Conservation (phyloP, 2,113 vertebrate species). For the Oryzias woworae region DNA sequence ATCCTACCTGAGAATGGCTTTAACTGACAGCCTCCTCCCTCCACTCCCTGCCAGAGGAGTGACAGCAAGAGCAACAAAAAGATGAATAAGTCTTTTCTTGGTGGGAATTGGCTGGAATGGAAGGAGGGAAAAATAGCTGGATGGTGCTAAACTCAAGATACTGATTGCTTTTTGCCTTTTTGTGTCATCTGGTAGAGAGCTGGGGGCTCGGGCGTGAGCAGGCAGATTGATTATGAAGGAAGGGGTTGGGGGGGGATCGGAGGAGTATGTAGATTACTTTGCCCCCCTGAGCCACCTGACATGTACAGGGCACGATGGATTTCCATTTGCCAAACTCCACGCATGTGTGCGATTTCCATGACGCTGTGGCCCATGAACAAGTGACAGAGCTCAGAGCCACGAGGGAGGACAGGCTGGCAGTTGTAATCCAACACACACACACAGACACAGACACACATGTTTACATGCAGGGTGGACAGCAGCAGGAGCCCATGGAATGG, state of each 20-base stretch:
- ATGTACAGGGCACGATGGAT: constrained; percentile 78
- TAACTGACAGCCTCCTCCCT: constrained; percentile 29
- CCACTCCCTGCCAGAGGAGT: neutral
- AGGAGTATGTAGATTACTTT: constrained; percentile 77
- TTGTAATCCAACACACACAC: constrained; percentile 81
- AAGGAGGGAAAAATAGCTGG: constrained; percentile 34
- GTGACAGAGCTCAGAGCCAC: constrained; percentile 35
- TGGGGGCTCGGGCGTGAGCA: constrained; percentile 49
- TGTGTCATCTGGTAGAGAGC: constrained; percentile 52
- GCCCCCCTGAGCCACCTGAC: constrained; percentile 70
- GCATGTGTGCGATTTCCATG: constrained; percentile 56
- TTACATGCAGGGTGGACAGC: constrained; percentile 46
- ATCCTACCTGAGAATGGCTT: constrained; percentile 3
- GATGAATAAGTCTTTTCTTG: constrained; percentile 27
- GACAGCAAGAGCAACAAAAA: constrained; percentile 17
- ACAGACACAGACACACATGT: constrained; percentile 78
- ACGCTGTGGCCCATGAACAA: constrained; percentile 53
- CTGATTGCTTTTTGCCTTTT: constrained; percentile 76
- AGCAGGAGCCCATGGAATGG: neutral
- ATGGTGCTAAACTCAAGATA: constrained; percentile 50
- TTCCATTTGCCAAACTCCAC: constrained; percentile 64
- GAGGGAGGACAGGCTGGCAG: constrained; percentile 62
- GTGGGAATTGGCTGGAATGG: constrained; percentile 22
- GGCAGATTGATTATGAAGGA: constrained; percentile 76
- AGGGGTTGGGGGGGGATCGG: constrained; percentile 31